Evolutionary conservation across 35 echinoderm and acorn worm genomes (phyloP).

Genomic region (Patiria miniata): DNA sequence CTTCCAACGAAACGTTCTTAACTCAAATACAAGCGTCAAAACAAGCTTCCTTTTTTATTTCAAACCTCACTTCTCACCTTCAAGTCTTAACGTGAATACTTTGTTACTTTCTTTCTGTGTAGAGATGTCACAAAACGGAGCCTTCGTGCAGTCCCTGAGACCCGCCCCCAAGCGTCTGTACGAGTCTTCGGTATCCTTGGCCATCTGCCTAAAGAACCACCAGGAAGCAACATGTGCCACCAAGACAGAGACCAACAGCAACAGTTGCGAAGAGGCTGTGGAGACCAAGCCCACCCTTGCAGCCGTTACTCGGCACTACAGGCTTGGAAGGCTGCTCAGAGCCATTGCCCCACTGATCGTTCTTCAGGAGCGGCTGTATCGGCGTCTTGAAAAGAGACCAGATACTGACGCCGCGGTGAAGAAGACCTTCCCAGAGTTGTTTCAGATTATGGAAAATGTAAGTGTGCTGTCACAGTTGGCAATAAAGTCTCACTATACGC

Average conservation of each 20-base stretch:
- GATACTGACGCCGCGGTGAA: not conserved
- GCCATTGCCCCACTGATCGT: not conserved
- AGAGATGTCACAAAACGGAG: not conserved
- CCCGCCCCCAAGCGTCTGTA: not conserved
- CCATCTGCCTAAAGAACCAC: not conserved
- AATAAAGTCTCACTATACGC: too few relatives aligned
- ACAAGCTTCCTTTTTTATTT: too few relatives aligned
- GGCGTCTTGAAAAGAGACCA: not conserved
- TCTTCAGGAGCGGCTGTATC: slow-evolving; percentile 1
- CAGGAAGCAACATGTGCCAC: not conserved
- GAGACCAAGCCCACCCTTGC: not conserved
- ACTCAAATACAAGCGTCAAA: too few relatives aligned
- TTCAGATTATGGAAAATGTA: not conserved
- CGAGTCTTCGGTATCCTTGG: not conserved
- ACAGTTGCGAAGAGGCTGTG: not conserved
- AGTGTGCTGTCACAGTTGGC: not conserved
- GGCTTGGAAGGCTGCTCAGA: not conserved
- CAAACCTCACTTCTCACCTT: too few relatives aligned
- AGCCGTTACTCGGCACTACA: not conserved
- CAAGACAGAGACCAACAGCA: not conserved
- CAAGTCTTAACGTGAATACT: too few relatives aligned
- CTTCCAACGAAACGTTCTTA: too few relatives aligned
- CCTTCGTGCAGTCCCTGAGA: not conserved
- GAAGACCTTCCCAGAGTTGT: not conserved
- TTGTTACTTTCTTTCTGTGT: not conserved